phyloP scores from a whole-genome alignment of 2,113 vertebrate species.

The Deroptyus accipitrinus region DNA sequence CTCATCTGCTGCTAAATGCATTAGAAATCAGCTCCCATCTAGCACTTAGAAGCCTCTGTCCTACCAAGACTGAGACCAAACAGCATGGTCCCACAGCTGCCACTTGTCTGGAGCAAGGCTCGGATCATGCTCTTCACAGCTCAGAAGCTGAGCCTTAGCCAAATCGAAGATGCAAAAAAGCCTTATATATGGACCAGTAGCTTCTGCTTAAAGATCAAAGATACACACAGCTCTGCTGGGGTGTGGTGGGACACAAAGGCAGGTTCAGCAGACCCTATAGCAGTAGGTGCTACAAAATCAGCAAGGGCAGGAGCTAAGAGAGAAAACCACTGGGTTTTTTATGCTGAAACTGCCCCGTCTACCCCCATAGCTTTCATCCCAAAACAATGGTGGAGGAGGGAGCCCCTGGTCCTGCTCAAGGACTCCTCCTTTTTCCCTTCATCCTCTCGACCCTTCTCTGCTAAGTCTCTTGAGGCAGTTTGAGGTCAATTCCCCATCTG shows the following conservation, averaged over 20 bases:
- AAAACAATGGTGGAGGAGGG: background rate
- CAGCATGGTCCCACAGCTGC: background rate
- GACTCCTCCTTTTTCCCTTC: background rate
- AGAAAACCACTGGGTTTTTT: accelerated
- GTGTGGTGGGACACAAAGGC: background rate
- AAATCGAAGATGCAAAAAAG: background rate
- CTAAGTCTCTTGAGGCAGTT: background rate
- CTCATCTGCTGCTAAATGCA: background rate
- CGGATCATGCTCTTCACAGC: background rate
- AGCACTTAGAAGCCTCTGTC: background rate
- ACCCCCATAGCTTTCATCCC: background rate
- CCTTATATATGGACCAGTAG: background rate
- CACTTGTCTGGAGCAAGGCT: background rate
- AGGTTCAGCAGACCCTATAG: background rate
- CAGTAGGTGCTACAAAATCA: background rate
- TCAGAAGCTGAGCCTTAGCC: background rate
- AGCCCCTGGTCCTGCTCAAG: background rate
- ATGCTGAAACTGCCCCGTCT: background rate
- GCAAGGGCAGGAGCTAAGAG: background rate
- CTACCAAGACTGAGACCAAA: background rate
- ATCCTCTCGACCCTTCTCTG: background rate
- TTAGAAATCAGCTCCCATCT: background rate
- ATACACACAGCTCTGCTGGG: background rate
- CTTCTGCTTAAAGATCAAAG: background rate
- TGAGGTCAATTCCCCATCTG: conserved; percentile 6